Evolutionary conservation across 37 sponge, comb jelly and placozoan species (phyloP).

Genomic region (Mnemiopsis leidyi): DNA sequence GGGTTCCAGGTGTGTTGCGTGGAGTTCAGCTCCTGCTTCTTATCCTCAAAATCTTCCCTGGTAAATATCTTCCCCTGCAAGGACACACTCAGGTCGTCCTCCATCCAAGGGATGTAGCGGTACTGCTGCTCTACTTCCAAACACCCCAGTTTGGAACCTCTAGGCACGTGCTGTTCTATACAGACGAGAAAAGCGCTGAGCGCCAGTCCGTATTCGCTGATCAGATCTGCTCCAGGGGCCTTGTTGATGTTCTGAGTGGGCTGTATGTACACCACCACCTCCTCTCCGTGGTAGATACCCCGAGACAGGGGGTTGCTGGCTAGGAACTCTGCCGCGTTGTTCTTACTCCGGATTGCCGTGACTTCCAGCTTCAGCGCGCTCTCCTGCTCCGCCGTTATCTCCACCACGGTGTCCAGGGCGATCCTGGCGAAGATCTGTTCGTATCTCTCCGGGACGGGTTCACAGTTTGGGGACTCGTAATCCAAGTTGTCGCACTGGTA

Average conservation of each 20-base stretch:
- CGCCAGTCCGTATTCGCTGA: neutral
- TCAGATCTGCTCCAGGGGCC: neutral
- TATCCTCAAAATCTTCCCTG: neutral
- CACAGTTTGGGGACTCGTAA: neutral
- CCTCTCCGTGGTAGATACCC: conserved; percentile 7
- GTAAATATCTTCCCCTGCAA: neutral
- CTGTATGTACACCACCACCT: neutral
- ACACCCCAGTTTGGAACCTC: neutral
- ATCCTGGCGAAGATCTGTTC: neutral
- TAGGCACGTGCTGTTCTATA: neutral
- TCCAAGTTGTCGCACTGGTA: neutral
- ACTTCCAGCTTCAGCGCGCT: neutral
- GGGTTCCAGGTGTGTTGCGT: neutral
- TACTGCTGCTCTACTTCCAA: neutral
- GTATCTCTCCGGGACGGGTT: neutral
- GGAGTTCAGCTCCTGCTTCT: neutral
- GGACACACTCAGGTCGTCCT: conserved; percentile 5
- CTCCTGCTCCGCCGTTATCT: neutral
- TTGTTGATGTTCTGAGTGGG: neutral
- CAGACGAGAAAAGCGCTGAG: neutral
- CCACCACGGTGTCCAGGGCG: conserved; percentile 12
- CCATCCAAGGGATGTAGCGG: conserved; percentile 19
- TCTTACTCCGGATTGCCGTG: neutral
- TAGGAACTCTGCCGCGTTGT: neutral
- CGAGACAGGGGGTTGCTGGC: neutral